phyloP scores from a whole-genome alignment of 2,888 invertebrate species.

The Gordius sp. region DNA sequence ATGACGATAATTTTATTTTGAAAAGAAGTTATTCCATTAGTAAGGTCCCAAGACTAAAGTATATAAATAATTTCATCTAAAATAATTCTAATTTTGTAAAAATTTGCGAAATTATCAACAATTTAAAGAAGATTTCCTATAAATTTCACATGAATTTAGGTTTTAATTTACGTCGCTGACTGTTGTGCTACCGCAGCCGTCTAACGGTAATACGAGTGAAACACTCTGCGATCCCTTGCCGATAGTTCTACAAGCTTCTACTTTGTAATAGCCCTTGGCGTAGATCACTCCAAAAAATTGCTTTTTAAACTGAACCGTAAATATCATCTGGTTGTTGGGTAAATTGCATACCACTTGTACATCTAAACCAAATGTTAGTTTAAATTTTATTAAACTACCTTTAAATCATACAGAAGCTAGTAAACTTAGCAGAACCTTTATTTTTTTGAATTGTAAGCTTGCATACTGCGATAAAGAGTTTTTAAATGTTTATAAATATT shows the following conservation, averaged over 20 bases:
- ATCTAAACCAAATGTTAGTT: constrained; percentile 2
- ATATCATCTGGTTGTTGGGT: neutral
- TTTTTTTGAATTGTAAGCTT: too few species aligned
- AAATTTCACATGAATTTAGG: too few species aligned
- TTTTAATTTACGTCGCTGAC: neutral
- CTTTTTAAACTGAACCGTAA: constrained; percentile 8
- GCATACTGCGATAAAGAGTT: too few species aligned
- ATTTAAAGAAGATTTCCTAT: too few species aligned
- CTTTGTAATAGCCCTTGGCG: constrained; percentile 12
- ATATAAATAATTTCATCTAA: too few species aligned
- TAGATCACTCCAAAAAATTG: constrained; percentile 4
- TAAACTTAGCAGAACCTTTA: too few species aligned
- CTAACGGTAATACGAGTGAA: neutral
- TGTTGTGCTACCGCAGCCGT: neutral
- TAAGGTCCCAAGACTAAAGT: constrained; percentile 13
- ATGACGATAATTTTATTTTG: constrained; percentile 17
- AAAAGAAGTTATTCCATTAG: constrained; percentile 16
- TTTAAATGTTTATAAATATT: too few species aligned
- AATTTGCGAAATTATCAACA: too few species aligned
- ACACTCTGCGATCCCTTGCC: neutral
- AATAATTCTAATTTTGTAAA: too few species aligned
- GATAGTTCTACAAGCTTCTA: neutral
- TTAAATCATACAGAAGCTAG: too few species aligned
- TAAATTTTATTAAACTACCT: neutral
- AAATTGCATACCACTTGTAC: constrained; percentile 9